Base-by-base conservation (phyloP, 2,797 vertebrate species). In the Leptatherina wallacei region DNA sequence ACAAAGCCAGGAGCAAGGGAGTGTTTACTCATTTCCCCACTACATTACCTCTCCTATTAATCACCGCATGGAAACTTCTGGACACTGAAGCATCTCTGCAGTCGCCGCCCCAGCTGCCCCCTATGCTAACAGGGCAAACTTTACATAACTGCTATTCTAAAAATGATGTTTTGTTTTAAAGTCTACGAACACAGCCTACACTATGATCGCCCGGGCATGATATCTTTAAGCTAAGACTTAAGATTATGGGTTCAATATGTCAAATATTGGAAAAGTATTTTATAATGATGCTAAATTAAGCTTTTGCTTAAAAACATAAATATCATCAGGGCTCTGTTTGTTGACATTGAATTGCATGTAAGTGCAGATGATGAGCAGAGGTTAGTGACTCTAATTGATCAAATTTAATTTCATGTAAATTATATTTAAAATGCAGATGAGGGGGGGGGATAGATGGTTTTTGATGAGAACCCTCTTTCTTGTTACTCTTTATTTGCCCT, bases 11-110 rank as follows among this genome's bases (percentile, higher is more conserved):
- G 97, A 97, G 96, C 96, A 94, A 90, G 95, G 97, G 97, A 98
- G 97, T 99, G 98, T 99, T 99, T 99, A 98, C 96, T 99, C 97
- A 98, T 99, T 99, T 98, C 97, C 97, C 97, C 96, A 98, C 96
- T 97, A 97, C 97, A 99, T 99, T 99, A 99, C 98, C 97, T 97
- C 95, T 96, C 96, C 96, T 97, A 99, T 99, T 99, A 99, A 99
- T 98, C 98, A 99, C 96, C 94, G 94, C 95, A 95, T 95, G 95
- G 96, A 97, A 98, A 94, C 96, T 97, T 98, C 94, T 96, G 97
- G 97, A 98, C 96, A 98, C 96, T 95, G 94, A 95, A 94, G 96
- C 96, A 96, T 97, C 96, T 96, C 95, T 87, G 87, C 86, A 86
- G 87, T 60, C 78, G 29, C 80, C 74, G 83, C 85, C 89, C 84